Base-by-base conservation (phyloP, 2,888 invertebrate species). In the Brenthis ino region DNA sequence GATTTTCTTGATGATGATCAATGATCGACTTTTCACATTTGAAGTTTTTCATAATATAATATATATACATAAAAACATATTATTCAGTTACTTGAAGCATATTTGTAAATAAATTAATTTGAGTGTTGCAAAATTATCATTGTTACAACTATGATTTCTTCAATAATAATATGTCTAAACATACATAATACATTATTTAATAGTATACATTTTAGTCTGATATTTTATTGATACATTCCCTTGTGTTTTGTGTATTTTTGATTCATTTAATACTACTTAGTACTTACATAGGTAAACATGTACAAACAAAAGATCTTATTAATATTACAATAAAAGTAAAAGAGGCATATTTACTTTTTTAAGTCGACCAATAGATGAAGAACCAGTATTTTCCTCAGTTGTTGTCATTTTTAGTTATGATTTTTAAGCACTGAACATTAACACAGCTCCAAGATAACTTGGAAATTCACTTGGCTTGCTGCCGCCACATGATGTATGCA, bases 261-360 rank as follows among this genome's bases (percentile, higher is more conserved):
- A 47, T 13, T 13, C 37, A 33, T 33, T 57, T 6, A 47, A 24
- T 47, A 47, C 16, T 12, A 58, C n/a, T 43, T 12, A 47, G 53
- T 48, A 51, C 57, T 54, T 55, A 73, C 79, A 69, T 57, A 65
- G 37, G 58, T 55, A 37, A 65, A 65, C 47, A 72, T 60, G 65
- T 68, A 82, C 74, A 83, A 82, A 82, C 80, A 73, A 78, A n/a
- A n/a, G 48, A 48, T 33, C 79, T 83, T 77, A 80, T 85, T 83
- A 86, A 77, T 73, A 73, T 77, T 80, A 85, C 74, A 68, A 84
- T 84, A 82, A 75, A 85, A 82, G 79, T 85, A 87, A 70, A 72
- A 73, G 61, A 71, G 83, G 65, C 76, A 91, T 91, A 92, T 86
- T 92, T 92, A 93, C 92, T 90, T 92, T 90, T 83, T 80, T 68